Evolutionary conservation across 2,113 vertebrate genomes (phyloP).

Genomic region (Pavo muticus): DNA sequence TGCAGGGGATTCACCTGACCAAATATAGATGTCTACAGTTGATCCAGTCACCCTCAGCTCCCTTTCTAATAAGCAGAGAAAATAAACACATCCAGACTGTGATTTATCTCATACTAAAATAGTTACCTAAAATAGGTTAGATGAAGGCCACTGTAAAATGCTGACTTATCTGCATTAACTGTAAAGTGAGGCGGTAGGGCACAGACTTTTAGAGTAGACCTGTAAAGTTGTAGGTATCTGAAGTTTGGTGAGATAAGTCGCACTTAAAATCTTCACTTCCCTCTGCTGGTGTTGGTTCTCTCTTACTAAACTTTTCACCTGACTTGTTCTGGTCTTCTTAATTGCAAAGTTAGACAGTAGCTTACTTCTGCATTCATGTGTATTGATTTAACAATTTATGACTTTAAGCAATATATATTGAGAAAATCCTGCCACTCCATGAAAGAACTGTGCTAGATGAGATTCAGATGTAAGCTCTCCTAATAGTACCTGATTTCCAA

Average conservation of each 20-base stretch:
- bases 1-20: conserved; percentile 50
- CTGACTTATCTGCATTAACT: not conserved
- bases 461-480: not conserved
- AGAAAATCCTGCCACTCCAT: not conserved
- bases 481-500: not conserved
- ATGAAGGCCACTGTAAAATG: not conserved
- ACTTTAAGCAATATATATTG: not conserved
- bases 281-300: not conserved
- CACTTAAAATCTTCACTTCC: not conserved
- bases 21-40: conserved; percentile 60
- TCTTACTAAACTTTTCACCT: not conserved
- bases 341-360: not conserved
- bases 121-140: conserved; percentile 28
- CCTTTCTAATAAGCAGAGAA: conserved; percentile 48
- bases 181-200: not conserved
- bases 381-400: conserved; percentile 20
- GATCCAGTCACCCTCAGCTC: conserved; percentile 10
- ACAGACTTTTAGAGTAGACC: not conserved
- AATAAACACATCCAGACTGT: conserved; percentile 29
- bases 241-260: not conserved
- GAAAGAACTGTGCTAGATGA: not conserved
- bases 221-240: not conserved
- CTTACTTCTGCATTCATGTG: not conserved
- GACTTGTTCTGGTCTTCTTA: not conserved
- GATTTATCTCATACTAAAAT: conserved; percentile 46